These are phyloP conservation scores for Zhuqinia jingwanae DNA, from an alignment of 2,888 invertebrate species.

Conservation along the genomic window DNA sequence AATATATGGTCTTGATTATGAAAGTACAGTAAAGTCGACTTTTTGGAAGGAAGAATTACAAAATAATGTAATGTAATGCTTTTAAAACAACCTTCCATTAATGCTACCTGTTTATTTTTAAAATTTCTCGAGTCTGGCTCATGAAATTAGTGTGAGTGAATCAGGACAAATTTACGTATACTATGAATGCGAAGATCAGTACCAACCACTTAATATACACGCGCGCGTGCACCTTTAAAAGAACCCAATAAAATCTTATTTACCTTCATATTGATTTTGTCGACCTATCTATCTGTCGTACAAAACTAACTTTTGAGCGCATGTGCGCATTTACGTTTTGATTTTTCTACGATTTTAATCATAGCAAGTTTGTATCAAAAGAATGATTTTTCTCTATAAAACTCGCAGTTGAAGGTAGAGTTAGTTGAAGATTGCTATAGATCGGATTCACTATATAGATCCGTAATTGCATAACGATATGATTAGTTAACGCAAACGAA, in stretches of 20 bases:
- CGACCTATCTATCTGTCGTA: too few species aligned
- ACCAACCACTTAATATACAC: conserved; percentile 53
- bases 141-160: conserved; percentile 59
- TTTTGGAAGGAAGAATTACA: conserved; percentile 35
- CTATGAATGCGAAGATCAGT: conserved; percentile 52
- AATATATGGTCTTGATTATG: too few species aligned
- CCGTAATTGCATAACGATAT: too few species aligned
- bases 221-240: not conserved
- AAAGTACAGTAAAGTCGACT: conserved; percentile 56
- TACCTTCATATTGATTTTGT: too few species aligned
- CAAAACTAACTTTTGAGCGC: too few species aligned
- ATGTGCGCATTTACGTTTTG: too few species aligned
- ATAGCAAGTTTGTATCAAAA: too few species aligned
- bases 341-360: too few species aligned
- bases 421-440: too few species aligned
- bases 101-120: conserved; percentile 66
- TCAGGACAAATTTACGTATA: conserved; percentile 25
- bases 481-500: conserved; percentile 49
- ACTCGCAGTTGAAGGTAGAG: too few species aligned
- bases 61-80: conserved; percentile 3
- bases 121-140: conserved; percentile 63
- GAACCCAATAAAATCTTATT: not conserved
- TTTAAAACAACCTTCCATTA: conserved; percentile 51
- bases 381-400: too few species aligned
- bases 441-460: too few species aligned